Percentiles rank a stretch among this genome's conserved stretches.
Evolutionary conservation across 2,888 invertebrate species (phyloP).

Genomic region (Leucoma salicis): DNA sequence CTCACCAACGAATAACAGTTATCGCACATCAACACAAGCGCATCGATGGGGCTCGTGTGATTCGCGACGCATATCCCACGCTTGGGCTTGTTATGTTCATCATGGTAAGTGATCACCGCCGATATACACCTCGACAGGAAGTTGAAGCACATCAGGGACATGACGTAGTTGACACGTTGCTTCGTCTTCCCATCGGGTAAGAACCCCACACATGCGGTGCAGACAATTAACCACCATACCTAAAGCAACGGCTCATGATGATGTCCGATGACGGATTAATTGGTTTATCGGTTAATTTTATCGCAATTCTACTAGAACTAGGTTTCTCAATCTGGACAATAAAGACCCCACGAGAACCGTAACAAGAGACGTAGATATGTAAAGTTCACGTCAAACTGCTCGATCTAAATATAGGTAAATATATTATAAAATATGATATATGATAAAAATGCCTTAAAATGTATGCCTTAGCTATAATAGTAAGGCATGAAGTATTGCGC

Average conservation of each 20-base stretch:
- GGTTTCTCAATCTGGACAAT: no score
- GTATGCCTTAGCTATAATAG: no score
- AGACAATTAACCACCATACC: constrained; percentile 93
- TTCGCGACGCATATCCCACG: constrained; percentile 98
- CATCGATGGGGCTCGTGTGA: constrained; percentile 99
- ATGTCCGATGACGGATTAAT: not conserved
- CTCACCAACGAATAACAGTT: constrained; percentile 98
- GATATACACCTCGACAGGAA: constrained; percentile 96
- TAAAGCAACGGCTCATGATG: constrained; percentile 58
- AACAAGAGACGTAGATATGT: no score
- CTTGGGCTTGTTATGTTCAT: constrained; percentile 91
- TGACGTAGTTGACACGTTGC: constrained; percentile 88
- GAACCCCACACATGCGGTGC: constrained; percentile 93
- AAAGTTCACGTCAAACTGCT: no score
- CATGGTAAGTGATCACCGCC: constrained; percentile 92
- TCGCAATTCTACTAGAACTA: not conserved
- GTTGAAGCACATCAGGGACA: constrained; percentile 95
- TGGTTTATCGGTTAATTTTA: not conserved
- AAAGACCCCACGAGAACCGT: no score
- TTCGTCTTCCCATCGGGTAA: constrained; percentile 90
- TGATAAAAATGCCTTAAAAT: no score
- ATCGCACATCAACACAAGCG: constrained; percentile 97
- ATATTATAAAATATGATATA: no score
- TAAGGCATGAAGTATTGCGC: no score
- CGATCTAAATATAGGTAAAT: no score